phyloP scores from a whole-genome alignment of 1,140 invertebrate species.

The Dendrolimus kikuchii region DNA sequence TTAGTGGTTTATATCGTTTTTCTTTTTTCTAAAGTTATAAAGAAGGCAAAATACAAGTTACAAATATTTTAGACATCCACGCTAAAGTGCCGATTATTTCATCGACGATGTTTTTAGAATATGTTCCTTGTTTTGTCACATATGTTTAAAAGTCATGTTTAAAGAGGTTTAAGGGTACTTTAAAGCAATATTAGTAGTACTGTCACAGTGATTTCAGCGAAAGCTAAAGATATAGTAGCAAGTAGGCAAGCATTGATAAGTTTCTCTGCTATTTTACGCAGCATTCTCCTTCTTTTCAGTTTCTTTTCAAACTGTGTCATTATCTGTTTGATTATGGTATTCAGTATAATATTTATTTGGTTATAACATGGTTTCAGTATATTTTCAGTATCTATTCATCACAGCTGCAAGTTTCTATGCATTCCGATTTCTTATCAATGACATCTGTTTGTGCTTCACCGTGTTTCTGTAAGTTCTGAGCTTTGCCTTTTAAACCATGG shows the following conservation, averaged over 20 bases:
- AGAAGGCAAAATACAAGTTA: slow-evolving; percentile 25
- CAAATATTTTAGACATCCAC: slow-evolving; percentile 35
- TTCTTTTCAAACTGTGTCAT: slow-evolving; percentile 41
- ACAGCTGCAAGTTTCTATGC: slow-evolving; percentile 32
- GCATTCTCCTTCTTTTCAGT: slow-evolving; percentile 22
- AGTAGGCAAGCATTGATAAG: slow-evolving; percentile 37
- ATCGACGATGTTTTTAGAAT: slow-evolving; percentile 22
- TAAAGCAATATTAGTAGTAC: slow-evolving; percentile 30
- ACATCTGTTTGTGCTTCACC: slow-evolving; percentile 20
- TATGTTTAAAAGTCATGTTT: slow-evolving; percentile 30
- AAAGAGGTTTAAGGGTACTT: neutral
- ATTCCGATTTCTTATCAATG: slow-evolving; percentile 26
- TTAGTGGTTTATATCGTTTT: neutral
- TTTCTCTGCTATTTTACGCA: slow-evolving; percentile 36
- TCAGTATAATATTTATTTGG: slow-evolving; percentile 2
- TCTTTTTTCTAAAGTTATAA: slow-evolving; percentile 2
- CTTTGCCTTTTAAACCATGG: neutral
- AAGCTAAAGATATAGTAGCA: slow-evolving; percentile 36
- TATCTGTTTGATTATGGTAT: slow-evolving; percentile 5
- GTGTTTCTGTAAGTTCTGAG: neutral
- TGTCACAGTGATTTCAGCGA: slow-evolving; percentile 37
- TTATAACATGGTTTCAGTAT: neutral
- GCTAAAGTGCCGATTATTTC: slow-evolving; percentile 23
- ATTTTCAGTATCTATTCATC: slow-evolving; percentile 1
- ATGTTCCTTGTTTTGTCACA: slow-evolving; percentile 28